These are phyloP conservation scores for Cuculus canorus DNA, from an alignment of 2,797 vertebrate species.

Conservation along the genomic window DNA sequence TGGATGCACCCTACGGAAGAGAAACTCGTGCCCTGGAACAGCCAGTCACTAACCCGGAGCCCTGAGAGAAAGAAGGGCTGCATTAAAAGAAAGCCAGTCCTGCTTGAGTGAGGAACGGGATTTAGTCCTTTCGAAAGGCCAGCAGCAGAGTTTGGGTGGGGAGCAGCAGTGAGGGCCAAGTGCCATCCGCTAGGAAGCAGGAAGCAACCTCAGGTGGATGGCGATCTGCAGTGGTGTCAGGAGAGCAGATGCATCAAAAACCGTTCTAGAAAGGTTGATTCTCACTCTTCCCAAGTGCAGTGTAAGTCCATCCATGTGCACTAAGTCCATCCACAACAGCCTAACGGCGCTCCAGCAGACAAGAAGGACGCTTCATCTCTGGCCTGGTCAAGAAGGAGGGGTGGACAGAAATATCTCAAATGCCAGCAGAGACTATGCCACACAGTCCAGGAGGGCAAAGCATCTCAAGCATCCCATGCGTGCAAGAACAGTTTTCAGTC, in stretches of 20 bases:
- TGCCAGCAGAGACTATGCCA: accelerated
- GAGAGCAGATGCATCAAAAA: background rate
- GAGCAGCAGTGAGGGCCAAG: background rate
- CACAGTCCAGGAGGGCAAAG: background rate
- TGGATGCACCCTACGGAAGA: accelerated
- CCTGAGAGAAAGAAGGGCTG: background rate
- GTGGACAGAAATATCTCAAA: background rate
- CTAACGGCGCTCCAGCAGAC: accelerated
- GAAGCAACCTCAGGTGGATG: accelerated
- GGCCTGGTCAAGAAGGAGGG: background rate
- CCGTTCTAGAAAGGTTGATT: background rate
- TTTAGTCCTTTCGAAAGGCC: background rate
- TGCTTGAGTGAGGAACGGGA: background rate
- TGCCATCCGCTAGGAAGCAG: accelerated
- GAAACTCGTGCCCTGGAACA: background rate
- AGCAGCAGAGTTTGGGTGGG: background rate
- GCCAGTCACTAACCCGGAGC: background rate
- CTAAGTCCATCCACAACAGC: background rate
- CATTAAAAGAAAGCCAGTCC: no score
- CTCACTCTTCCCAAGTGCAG: background rate
- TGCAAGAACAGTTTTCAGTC: background rate
- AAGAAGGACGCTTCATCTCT: background rate
- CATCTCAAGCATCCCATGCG: accelerated
- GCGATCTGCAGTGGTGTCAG: background rate
- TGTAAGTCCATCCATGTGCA: accelerated